Conservation (phyloP, 1,140 invertebrate species). For the Lucilia sericata region DNA sequence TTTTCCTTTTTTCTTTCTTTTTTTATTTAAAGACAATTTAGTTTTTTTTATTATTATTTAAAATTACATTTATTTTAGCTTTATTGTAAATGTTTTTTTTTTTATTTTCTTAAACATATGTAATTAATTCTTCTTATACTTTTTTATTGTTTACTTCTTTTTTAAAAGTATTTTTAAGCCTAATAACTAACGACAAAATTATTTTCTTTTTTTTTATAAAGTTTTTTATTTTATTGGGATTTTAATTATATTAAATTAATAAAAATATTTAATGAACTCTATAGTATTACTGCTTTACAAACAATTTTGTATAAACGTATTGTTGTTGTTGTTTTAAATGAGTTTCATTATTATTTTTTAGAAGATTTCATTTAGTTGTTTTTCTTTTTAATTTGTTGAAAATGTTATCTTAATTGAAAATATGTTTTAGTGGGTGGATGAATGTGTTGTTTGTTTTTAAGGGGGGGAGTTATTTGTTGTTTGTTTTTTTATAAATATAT, state of each 20-base stretch:
- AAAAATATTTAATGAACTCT: neutral
- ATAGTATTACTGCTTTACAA: constrained; percentile 17
- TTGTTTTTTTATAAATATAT: constrained; percentile 14
- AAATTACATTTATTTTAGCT: neutral
- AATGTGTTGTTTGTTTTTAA: neutral
- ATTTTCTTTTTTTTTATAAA: neutral
- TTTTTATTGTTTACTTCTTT: constrained; percentile 3
- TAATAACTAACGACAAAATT: constrained; percentile 26
- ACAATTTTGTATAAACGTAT: constrained; percentile 5
- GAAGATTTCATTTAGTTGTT: neutral
- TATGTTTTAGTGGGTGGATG: neutral
- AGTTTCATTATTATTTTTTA: neutral
- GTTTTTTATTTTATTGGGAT: neutral
- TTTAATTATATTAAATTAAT: constrained; percentile 13
- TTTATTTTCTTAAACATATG: neutral
- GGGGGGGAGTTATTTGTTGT: neutral
- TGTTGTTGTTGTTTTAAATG: neutral
- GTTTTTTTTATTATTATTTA: constrained; percentile 1
- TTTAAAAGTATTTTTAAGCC: constrained; percentile 27
- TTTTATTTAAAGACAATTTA: neutral
- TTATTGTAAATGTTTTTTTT: neutral
- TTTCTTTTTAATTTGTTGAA: neutral
- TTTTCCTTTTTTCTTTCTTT: neutral
- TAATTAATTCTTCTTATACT: neutral
- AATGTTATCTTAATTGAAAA: constrained; percentile 17